These are phyloP conservation scores for Miichthys miiuy DNA, from an alignment of 2,797 vertebrate genomes.

Conservation along the genomic window DNA sequence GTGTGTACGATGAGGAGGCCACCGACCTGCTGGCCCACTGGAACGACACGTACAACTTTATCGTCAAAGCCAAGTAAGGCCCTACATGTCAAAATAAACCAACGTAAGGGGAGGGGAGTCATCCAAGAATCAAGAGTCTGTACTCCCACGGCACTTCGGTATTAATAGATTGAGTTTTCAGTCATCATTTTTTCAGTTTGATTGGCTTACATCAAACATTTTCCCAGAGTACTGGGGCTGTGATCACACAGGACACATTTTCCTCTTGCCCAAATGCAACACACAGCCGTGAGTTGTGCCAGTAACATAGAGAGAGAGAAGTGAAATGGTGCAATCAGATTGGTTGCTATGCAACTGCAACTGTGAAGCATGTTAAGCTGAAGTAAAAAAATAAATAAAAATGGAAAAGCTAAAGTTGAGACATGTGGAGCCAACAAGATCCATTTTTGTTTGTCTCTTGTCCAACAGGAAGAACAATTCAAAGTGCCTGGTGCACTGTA, in stretches of 20 bases:
- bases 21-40: conserved; percentile 96
- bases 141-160: not conserved
- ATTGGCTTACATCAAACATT: conserved; percentile 24
- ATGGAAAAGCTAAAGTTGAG: not conserved
- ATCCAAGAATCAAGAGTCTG: not conserved
- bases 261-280: conserved; percentile 10
- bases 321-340: conserved; percentile 33
- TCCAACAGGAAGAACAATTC: conserved; percentile 91
- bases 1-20: conserved; percentile 94
- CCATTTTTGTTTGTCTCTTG: not conserved
- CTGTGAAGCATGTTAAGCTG: conserved; percentile 25
- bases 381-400: conserved; percentile 28
- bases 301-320: conserved; percentile 26
- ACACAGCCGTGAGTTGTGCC: conserved; percentile 32
- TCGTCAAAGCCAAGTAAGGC: conserved; percentile 95
- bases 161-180: conserved; percentile 15
- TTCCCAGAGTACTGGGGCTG: not conserved
- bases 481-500: conserved; percentile 98
- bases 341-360: conserved; percentile 60
- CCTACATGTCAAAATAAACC: not conserved
- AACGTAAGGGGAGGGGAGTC: not conserved
- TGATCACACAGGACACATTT: conserved; percentile 30
- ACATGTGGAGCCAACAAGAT: not conserved
- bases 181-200: conserved; percentile 1
- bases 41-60: conserved; percentile 98